phyloP scores from a whole-genome alignment of 2,113 vertebrate species.

The Emberiza fucata region DNA sequence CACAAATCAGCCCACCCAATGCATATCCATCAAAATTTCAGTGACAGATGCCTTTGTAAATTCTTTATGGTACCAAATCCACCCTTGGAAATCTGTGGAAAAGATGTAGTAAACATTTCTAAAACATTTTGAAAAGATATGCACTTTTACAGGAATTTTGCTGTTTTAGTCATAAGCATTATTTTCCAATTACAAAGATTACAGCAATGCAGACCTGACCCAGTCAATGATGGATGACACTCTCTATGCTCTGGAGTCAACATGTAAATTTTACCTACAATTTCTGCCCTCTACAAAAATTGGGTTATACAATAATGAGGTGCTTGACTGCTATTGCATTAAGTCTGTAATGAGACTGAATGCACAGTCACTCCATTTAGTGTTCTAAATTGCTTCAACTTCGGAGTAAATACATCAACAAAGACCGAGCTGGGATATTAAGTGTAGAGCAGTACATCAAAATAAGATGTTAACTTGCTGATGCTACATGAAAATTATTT shows the following conservation, averaged over 20 bases:
- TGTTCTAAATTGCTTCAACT: slow-evolving; percentile 7
- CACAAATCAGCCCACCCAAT: not conserved
- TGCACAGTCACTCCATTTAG: not conserved
- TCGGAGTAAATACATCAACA: slow-evolving; percentile 18
- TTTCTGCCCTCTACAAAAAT: not conserved
- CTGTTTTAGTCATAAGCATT: not conserved
- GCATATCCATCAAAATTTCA: not conserved
- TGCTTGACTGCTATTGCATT: not conserved
- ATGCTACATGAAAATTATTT: slow-evolving; percentile 28
- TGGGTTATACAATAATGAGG: not conserved
- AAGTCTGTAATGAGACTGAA: not conserved
- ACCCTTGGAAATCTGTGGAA: not conserved
- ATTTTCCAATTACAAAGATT: not conserved
- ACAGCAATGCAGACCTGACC: not conserved
- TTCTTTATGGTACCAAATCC: not conserved
- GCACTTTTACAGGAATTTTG: not conserved
- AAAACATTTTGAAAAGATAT: not conserved
- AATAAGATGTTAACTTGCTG: not conserved
- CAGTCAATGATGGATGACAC: not conserved
- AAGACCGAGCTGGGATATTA: not conserved
- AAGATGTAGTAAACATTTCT: not conserved
- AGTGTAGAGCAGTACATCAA: slow-evolving; percentile 14
- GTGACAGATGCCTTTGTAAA: not conserved
- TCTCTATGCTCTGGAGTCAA: not conserved
- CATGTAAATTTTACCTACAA: not conserved